A percentile compares a stretch with the other conserved stretches of the same genome.
These are phyloP conservation scores for Labrus mixtus DNA, from an alignment of 2,113 vertebrate genomes.

Conservation along the genomic window DNA sequence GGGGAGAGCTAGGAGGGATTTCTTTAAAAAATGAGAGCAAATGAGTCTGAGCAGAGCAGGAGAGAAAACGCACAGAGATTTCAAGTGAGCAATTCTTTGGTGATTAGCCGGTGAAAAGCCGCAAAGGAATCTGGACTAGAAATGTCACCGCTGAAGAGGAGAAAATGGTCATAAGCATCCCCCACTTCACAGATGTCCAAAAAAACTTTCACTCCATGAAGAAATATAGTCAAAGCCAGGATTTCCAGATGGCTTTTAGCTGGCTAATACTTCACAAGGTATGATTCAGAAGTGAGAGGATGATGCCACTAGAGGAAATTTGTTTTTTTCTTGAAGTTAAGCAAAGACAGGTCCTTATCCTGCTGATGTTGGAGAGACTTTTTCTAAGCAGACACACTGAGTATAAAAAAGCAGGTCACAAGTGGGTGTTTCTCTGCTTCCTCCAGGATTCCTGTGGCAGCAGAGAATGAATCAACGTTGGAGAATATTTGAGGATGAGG, in stretches of 20 bases:
- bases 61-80: constrained; percentile 35
- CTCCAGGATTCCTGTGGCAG: background rate
- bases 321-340: constrained; percentile 13
- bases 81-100: constrained; percentile 14
- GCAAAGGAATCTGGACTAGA: constrained; percentile 15
- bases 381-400: background rate
- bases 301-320: constrained; percentile 23
- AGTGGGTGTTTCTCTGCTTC: background rate
- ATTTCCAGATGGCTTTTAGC: constrained; percentile 1
- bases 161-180: constrained; percentile 11
- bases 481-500: background rate
- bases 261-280: constrained; percentile 15
- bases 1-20: constrained; percentile 42
- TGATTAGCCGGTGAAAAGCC: constrained; percentile 54
- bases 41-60: constrained; percentile 48
- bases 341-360: constrained; percentile 18
- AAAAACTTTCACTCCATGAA: constrained; percentile 20
- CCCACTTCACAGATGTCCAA: constrained; percentile 19
- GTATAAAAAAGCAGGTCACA: constrained; percentile 10
- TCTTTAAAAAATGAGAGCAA: constrained; percentile 60
- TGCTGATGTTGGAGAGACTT: background rate
- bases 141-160: constrained; percentile 13
- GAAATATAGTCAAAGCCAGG: constrained; percentile 21
- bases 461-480: background rate
- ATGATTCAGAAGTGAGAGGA: constrained; percentile 38